A percentile compares a stretch with the other conserved stretches of the same genome.
Evolutionary conservation across 2,797 vertebrate species (phyloP).

Genomic region (Alauda arvensis): DNA sequence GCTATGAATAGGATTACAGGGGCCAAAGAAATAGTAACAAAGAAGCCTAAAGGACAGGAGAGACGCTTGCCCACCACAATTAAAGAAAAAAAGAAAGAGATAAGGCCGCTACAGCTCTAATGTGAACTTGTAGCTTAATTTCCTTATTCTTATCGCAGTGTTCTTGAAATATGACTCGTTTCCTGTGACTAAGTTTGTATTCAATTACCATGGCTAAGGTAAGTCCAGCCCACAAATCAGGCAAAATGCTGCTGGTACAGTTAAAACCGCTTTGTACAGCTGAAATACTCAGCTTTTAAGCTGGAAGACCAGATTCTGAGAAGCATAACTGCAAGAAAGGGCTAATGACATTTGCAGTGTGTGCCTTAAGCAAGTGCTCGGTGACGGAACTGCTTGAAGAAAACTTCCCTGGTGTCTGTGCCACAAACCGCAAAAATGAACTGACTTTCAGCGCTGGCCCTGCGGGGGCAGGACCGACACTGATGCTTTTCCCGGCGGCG

Average conservation of each 20-base stretch:
- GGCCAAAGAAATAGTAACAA: not conserved
- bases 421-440: not conserved
- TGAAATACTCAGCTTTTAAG: not conserved
- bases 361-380: not conserved
- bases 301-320: not conserved
- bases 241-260: not conserved
- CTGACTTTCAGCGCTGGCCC: not conserved
- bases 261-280: not conserved
- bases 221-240: not conserved
- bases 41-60: not conserved
- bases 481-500: not conserved
- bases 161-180: conserved; percentile 6
- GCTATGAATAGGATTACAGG: not conserved
- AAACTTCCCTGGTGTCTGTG: not conserved
- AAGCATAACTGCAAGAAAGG: not conserved
- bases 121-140: not conserved
- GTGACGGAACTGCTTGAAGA: not conserved
- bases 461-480: not conserved
- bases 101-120: not conserved
- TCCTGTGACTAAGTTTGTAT: not conserved
- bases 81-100: not conserved
- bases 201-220: not conserved
- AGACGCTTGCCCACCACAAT: not conserved
- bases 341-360: not conserved
- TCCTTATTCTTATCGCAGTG: not conserved